A percentile compares a stretch with the other conserved stretches of the same genome.
phyloP scores from a whole-genome alignment of 2,888 invertebrate species.

The Coenonympha glycerion region DNA sequence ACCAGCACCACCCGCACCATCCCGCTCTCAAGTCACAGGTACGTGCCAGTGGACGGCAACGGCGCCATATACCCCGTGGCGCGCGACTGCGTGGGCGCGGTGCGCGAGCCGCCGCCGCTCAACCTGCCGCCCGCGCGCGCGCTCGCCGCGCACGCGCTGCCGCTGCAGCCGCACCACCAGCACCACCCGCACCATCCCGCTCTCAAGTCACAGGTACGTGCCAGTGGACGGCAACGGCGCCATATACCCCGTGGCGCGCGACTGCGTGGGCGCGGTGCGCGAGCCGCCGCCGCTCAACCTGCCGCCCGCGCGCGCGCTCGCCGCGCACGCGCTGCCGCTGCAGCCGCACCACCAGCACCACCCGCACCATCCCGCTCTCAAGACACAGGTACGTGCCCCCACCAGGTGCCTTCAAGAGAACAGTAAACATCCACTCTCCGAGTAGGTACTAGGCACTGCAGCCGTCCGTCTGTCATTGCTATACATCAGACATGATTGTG shows the following conservation, averaged over 20 bases:
- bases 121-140: slow-evolving; percentile 92
- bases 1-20: slow-evolving; percentile 56
- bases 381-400: no score
- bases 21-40: slow-evolving; percentile 42
- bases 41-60: no score
- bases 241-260: no score
- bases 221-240: no score
- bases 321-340: slow-evolving; percentile 86
- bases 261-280: slow-evolving; percentile 94
- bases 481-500: no score
- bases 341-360: slow-evolving; percentile 68
- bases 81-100: slow-evolving; percentile 96
- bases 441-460: no score
- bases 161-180: slow-evolving; percentile 76
- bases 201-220: slow-evolving; percentile 65
- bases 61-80: slow-evolving; percentile 97
- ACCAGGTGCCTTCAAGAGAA: no score
- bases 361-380: slow-evolving; percentile 45
- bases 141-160: slow-evolving; percentile 86
- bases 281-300: slow-evolving; percentile 95
- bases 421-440: no score
- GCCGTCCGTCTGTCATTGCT: no score
- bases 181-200: slow-evolving; percentile 56
- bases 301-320: slow-evolving; percentile 88
- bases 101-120: slow-evolving; percentile 94